These are phyloP conservation scores for Mercenaria mercenaria DNA, from an alignment of 1,140 invertebrate species.

Conservation along the genomic window DNA sequence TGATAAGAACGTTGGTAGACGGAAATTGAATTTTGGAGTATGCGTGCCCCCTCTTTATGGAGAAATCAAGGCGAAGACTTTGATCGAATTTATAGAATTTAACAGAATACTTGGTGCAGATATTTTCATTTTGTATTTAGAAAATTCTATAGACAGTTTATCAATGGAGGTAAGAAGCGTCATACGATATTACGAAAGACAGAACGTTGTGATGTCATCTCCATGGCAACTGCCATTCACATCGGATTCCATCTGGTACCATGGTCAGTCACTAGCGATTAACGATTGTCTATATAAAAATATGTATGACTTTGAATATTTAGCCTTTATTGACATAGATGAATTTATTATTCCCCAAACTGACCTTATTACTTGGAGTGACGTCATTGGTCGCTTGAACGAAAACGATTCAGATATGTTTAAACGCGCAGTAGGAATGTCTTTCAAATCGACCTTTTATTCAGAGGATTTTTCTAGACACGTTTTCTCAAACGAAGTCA, in stretches of 20 bases:
- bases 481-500: conserved; percentile 44
- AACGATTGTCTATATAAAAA: conserved; percentile 79
- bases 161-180: conserved; percentile 58
- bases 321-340: conserved; percentile 77
- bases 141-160: conserved; percentile 44
- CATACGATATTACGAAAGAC: conserved; percentile 68
- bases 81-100: conserved; percentile 79
- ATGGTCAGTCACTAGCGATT: conserved; percentile 78
- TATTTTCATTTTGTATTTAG: conserved; percentile 74
- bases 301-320: conserved; percentile 72
- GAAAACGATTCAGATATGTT: not conserved
- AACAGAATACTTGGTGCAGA: conserved; percentile 73
- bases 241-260: conserved; percentile 72
- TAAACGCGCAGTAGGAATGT: conserved; percentile 62
- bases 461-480: conserved; percentile 42
- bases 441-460: conserved; percentile 73
- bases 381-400: conserved; percentile 54
- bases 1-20: not conserved
- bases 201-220: conserved; percentile 52
- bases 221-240: conserved; percentile 72
- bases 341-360: conserved; percentile 77
- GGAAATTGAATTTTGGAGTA: conserved; percentile 88
- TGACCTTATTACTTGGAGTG: conserved; percentile 64
- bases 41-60: conserved; percentile 79
- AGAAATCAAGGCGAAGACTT: conserved; percentile 52